Evolutionary conservation across 2,888 invertebrate genomes (phyloP), one percentile per base, ranked within the genome.

Genomic region (Erpobdella octoculata): DNA sequence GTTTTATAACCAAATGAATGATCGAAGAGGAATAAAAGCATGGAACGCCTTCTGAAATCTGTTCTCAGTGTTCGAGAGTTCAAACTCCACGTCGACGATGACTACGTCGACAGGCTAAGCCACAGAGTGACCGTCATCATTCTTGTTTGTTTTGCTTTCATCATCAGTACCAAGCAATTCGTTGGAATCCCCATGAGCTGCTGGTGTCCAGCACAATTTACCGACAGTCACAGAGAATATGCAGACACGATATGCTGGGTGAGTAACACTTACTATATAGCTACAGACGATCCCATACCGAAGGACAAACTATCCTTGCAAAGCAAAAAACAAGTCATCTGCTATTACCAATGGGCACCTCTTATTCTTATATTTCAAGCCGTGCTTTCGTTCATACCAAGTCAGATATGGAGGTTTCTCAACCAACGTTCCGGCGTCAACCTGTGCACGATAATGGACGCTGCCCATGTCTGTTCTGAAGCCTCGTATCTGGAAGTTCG

Each of bases 291-390:
- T 28, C 62, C 58, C 36, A 74, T 76, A n/a, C 77, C 76, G 0
- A 35, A 64, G 58, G 72, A 71, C 25, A 59, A 65, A 35, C 48
- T 73, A 6, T 36, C 64, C 35, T 48, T 35, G 21, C 46, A 73
- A 33, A 67, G 73, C 36, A 71, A 65, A 41, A 68, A 72, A 31
- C 69, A 61, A 41, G 71, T 74, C 70, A 73, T 77, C 59, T 73
- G 72, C 69, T 77, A 77, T 71, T 77, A 77, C 73, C 77, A 77
- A 69, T 77, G 77, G 77, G 76, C 75, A 58, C 77, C 77, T 35
- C 72, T 77, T 28, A 76, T 77, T n/a, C 76, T 77, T 41, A 74
- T 77, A 71, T 73, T 76, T 67, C 76, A 77, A 59, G 76, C 76
- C 25, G 62, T 74, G 28, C 65, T 77, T 6, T 73, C 74, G 62